Evolutionary conservation across 2,888 invertebrate species (phyloP), one percentile per base, ranked within the genome.

Genomic region (Patella pellucida): DNA sequence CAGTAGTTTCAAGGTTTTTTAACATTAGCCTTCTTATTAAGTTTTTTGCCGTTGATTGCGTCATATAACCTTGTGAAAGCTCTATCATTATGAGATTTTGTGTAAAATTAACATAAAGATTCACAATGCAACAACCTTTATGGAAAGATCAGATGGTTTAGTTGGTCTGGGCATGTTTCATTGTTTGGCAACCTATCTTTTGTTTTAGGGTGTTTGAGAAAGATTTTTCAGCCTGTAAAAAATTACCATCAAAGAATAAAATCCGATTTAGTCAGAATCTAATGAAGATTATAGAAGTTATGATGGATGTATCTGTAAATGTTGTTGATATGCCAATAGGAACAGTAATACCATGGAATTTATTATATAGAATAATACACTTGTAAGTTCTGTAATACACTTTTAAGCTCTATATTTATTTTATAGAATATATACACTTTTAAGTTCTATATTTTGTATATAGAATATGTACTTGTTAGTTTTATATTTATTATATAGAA

Each of bases 321-420:
- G 92, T 92, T 50, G 91, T 93, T 52, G 94, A 94, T 79, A 93
- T 93, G 87, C 94, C 95, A 0, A 92, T 96, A 74, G 94, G 94
- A 77, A 94, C 94, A 16, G 93, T 95, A 16, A 91, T 93, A 5
- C 95, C 96, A 7, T 97, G 96, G 96, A 94, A 96, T 76, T 92
- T 97, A 76, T 92, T 97, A 83, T 95, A 96, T 91, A 94, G 94
- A 84, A 93, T 97, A 81, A 92, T 97, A 72, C 93, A 95, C 80
- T 92, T 93, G 89, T 89, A 77, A 80, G 86, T 85, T 16, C n/a
- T 54, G 72, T 19, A 23, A n/a, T 51, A 19, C 16, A 19, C 15
- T 56, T 19, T 52, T 50, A 16, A 69, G n/a, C 3, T 15, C 4
- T 69, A 7, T 27, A 11, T 41, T 27, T 27, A 27, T 27, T 27